phyloP scores from a whole-genome alignment of 1,140 invertebrate species.

The Caligus rogercresseyi region DNA sequence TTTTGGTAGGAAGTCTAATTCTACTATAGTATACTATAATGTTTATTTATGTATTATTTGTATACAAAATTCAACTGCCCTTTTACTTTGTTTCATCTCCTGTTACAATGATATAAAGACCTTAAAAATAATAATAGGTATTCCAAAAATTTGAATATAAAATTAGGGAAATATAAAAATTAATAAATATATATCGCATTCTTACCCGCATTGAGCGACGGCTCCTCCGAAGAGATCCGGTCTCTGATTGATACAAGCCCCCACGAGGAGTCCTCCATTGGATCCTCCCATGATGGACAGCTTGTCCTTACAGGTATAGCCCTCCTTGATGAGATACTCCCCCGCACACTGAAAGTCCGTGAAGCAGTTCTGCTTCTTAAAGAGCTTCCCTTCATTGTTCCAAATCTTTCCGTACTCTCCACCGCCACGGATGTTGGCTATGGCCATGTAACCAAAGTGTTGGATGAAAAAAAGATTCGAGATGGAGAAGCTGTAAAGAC shows the following conservation, averaged over 20 bases:
- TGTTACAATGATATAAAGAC: too few species aligned
- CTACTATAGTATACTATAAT: too few species aligned
- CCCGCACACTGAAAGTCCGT: constrained; percentile 88
- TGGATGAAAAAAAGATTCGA: constrained; percentile 71
- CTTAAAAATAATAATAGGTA: too few species aligned
- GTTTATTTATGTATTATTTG: too few species aligned
- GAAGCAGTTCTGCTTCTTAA: constrained; percentile 93
- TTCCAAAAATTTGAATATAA: too few species aligned
- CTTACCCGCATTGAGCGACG: constrained; percentile 76
- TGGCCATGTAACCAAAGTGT: constrained; percentile 68
- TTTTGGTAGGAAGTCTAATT: too few species aligned
- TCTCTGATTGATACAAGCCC: constrained; percentile 78
- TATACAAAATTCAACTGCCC: too few species aligned
- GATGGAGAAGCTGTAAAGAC: constrained; percentile 45
- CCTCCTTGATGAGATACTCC: constrained; percentile 63
- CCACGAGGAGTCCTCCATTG: constrained; percentile 86
- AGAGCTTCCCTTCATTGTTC: constrained; percentile 77
- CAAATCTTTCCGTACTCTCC: constrained; percentile 94
- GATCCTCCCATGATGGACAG: constrained; percentile 82
- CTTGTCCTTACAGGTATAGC: constrained; percentile 55
- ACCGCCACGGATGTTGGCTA: constrained; percentile 88
- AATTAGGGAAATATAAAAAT: too few species aligned
- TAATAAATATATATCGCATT: too few species aligned
- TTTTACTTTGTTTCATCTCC: too few species aligned
- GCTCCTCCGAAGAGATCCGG: constrained; percentile 84